Evolutionary conservation across 2,113 vertebrate species (phyloP).

Genomic region (Cranoglanis bouderius): DNA sequence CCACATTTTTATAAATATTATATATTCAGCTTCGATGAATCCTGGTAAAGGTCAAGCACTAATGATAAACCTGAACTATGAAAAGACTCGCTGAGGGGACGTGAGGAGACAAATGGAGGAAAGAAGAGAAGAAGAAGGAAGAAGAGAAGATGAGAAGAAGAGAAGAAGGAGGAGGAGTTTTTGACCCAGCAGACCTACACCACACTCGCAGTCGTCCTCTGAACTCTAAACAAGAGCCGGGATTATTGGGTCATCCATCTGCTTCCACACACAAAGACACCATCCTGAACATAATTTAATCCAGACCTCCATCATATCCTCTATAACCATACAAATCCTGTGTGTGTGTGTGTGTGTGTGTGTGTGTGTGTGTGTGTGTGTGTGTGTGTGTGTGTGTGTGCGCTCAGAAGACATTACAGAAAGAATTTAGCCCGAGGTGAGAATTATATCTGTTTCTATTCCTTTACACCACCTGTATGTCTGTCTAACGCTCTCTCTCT

Average conservation of each 20-base stretch:
- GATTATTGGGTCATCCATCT: slow-evolving; percentile 16
- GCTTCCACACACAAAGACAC: slow-evolving; percentile 5
- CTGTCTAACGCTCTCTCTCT: not conserved
- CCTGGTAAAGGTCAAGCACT: not conserved
- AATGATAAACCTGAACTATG: not conserved
- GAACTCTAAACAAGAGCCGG: slow-evolving; percentile 14
- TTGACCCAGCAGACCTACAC: not conserved
- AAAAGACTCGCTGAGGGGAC: not conserved
- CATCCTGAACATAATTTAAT: not conserved
- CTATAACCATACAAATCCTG: not conserved
- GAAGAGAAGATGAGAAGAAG: too few species aligned
- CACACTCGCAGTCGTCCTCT: not conserved
- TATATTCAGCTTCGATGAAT: not conserved
- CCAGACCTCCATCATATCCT: not conserved
- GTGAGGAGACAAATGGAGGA: not conserved
- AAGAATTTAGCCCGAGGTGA: not conserved
- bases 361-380: slow-evolving; percentile 18
- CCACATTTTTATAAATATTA: not conserved
- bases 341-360: slow-evolving; percentile 2
- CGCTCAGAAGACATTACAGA: not conserved
- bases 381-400: slow-evolving; percentile 11
- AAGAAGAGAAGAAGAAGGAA: not conserved
- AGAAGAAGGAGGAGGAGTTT: not conserved
- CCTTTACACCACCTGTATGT: not conserved
- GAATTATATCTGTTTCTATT: not conserved